These are phyloP conservation scores for Syrista parreyssii DNA, from an alignment of 2,888 invertebrate species.

Conservation along the genomic window DNA sequence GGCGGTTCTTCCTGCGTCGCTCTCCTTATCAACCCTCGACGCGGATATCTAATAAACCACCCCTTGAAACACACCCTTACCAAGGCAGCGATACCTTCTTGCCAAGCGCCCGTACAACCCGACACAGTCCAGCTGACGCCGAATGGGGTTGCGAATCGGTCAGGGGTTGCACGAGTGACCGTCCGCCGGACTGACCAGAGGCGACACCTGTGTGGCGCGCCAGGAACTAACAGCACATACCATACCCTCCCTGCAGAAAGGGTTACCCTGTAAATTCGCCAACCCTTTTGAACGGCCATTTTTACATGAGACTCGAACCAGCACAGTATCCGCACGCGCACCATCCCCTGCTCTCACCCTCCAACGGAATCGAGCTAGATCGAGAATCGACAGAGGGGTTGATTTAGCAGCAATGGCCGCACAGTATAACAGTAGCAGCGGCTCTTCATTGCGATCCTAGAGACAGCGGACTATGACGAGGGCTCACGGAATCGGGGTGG, in stretches of 20 bases:
- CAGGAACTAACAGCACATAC: slow-evolving; percentile 42
- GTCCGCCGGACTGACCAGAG: slow-evolving; percentile 51
- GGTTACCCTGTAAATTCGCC: slow-evolving; percentile 42
- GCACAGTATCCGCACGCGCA: neutral
- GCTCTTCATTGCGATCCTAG: slow-evolving; percentile 15
- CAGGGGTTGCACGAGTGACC: slow-evolving; percentile 40
- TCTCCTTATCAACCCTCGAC: slow-evolving; percentile 38
- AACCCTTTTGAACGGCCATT: neutral
- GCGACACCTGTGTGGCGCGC: slow-evolving; percentile 56
- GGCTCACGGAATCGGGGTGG: slow-evolving; percentile 24
- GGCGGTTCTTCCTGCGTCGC: slow-evolving; percentile 29
- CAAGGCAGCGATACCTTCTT: slow-evolving; percentile 42
- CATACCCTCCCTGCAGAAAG: slow-evolving; percentile 42
- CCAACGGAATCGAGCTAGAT: neutral
- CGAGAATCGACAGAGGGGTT: neutral
- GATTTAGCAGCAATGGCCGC: neutral
- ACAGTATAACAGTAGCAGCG: neutral
- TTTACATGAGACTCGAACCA: slow-evolving; percentile 11
- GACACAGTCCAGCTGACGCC: slow-evolving; percentile 13
- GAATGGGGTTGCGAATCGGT: slow-evolving; percentile 7
- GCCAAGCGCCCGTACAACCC: neutral
- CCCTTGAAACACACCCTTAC: slow-evolving; percentile 49
- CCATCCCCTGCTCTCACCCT: neutral
- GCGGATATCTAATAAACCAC: slow-evolving; percentile 63
- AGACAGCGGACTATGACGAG: neutral